Conservation (phyloP, 1,140 invertebrate genomes). For the Listronotus bonariensis region DNA sequence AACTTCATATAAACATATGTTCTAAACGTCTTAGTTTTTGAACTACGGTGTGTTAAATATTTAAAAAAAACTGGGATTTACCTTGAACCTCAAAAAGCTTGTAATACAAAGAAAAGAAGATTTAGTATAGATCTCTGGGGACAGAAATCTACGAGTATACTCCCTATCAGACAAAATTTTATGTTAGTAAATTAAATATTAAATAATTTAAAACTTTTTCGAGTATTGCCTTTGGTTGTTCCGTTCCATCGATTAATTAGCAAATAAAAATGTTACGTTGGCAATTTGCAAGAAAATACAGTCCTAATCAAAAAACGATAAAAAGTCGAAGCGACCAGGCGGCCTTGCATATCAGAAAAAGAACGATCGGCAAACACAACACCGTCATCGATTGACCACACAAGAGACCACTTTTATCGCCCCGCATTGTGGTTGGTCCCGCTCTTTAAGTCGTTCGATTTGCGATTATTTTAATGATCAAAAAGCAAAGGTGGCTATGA, state of each 20-base stretch:
- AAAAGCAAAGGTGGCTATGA: conserved; percentile 3
- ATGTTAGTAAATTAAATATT: too few species aligned
- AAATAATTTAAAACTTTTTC: too few species aligned
- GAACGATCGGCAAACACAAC: neutral
- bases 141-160: too few species aligned
- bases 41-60: too few species aligned
- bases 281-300: conserved; percentile 5
- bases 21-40: too few species aligned
- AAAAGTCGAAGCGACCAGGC: conserved; percentile 6
- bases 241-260: neutral
- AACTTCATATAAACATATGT: too few species aligned
- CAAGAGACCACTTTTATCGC: conserved; percentile 7
- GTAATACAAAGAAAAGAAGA: too few species aligned
- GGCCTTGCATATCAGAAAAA: conserved; percentile 11
- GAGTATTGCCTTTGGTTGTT: too few species aligned
- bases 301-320: conserved; percentile 9
- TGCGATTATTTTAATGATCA: conserved; percentile 18
- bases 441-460: conserved; percentile 13
- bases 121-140: too few species aligned
- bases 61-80: too few species aligned
- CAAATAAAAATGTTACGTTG: neutral
- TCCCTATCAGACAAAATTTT: too few species aligned
- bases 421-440: conserved; percentile 9
- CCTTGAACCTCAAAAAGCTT: too few species aligned
- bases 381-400: conserved; percentile 16